A percentile compares a stretch with the other conserved stretches of the same genome.
These are phyloP conservation scores for Manacus vitellinus DNA, from an alignment of 2,113 vertebrate species.

Conservation along the genomic window DNA sequence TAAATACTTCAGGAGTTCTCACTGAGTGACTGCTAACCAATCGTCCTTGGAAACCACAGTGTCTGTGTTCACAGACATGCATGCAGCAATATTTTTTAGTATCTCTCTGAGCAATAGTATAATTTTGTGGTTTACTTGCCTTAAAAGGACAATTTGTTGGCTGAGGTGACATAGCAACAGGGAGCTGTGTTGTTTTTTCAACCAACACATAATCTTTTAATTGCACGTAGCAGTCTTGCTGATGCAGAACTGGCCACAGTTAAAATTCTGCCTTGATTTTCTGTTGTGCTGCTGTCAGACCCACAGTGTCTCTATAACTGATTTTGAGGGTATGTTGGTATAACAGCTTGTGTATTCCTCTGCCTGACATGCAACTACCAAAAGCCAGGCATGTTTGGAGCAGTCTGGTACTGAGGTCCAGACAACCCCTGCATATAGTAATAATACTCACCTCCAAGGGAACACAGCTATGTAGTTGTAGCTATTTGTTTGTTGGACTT, in stretches of 20 bases:
- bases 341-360: neutral
- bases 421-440: neutral
- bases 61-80: neutral
- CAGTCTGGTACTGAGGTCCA: too few relatives aligned
- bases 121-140: neutral
- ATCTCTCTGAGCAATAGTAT: neutral
- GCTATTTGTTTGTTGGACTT: neutral
- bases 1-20: neutral
- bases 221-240: neutral
- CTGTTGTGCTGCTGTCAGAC: neutral
- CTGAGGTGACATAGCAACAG: neutral
- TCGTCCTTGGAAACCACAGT: neutral
- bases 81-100: neutral
- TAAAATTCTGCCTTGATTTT: neutral
- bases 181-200: neutral
- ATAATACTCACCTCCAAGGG: neutral
- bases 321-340: neutral
- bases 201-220: neutral
- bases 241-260: neutral
- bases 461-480: neutral
- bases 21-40: too few relatives aligned
- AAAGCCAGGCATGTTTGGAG: neutral
- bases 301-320: neutral
- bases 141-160: neutral
- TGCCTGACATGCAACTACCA: neutral